Evolutionary conservation across 2,113 vertebrate genomes (phyloP).

Genomic region (Bubo blakistoni): DNA sequence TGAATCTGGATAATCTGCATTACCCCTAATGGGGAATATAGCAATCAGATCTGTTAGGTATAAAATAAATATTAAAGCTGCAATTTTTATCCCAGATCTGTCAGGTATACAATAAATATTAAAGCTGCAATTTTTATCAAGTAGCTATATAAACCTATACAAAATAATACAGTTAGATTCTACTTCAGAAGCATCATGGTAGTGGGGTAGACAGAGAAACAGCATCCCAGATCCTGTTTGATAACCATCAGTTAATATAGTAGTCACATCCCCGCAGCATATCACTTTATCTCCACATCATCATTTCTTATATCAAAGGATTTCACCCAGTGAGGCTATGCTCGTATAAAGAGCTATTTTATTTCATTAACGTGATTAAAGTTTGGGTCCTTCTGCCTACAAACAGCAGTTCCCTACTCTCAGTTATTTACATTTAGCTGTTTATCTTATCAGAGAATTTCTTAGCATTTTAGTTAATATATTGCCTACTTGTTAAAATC

Average conservation of each 20-base stretch:
- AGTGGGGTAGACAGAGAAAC: background rate
- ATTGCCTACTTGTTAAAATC: background rate
- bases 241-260: background rate
- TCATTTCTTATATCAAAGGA: background rate
- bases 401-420: background rate
- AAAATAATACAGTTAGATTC: background rate
- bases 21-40: background rate
- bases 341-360: background rate
- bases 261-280: rapidly evolving
- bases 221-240: background rate
- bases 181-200: background rate
- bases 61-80: background rate
- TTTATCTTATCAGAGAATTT: background rate
- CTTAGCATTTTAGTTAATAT: background rate
- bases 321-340: background rate
- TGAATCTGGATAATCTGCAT: background rate
- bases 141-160: background rate
- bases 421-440: background rate
- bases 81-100: background rate
- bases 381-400: background rate
- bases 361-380: background rate
- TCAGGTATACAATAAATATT: background rate
- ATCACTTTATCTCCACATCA: background rate
- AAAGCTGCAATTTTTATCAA: background rate
- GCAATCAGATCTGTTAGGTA: background rate